phyloP scores from a whole-genome alignment of 1,140 invertebrate species.

The Sycobia sp. region DNA sequence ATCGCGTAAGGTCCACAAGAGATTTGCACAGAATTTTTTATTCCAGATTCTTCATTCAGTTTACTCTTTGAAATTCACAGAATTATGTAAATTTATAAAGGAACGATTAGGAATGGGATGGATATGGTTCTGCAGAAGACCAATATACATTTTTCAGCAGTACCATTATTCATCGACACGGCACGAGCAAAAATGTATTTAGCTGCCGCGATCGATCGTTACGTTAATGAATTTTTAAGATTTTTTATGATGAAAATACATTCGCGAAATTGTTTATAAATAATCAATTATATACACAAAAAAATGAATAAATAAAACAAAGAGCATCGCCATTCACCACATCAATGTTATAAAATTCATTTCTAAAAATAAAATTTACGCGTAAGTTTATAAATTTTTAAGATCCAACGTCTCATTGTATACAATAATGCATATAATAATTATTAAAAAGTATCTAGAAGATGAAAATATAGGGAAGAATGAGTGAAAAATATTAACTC shows the following conservation, averaged over 20 bases:
- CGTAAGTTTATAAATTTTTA: slow-evolving; percentile 11
- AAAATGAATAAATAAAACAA: not conserved
- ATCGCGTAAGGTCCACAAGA: no score
- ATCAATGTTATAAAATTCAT: slow-evolving; percentile 21
- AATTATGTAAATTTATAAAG: no score
- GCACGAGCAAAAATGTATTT: no score
- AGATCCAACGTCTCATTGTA: slow-evolving; percentile 22
- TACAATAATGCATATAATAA: slow-evolving; percentile 16
- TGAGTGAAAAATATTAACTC: not conserved
- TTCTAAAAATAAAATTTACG: slow-evolving; percentile 5
- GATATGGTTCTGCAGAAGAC: no score
- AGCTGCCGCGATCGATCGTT: not conserved
- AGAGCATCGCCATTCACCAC: no score
- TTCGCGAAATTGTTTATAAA: not conserved
- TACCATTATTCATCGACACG: no score
- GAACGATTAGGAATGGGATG: no score
- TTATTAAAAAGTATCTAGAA: not conserved
- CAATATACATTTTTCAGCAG: no score
- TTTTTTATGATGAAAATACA: slow-evolving; percentile 1
- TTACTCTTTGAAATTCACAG: no score
- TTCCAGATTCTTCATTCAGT: no score
- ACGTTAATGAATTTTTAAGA: slow-evolving; percentile 20
- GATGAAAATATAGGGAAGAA: not conserved
- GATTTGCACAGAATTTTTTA: no score
- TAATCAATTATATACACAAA: not conserved